Evolutionary conservation across 2,113 vertebrate genomes (phyloP).

Genomic region (Syngnathus typhle): DNA sequence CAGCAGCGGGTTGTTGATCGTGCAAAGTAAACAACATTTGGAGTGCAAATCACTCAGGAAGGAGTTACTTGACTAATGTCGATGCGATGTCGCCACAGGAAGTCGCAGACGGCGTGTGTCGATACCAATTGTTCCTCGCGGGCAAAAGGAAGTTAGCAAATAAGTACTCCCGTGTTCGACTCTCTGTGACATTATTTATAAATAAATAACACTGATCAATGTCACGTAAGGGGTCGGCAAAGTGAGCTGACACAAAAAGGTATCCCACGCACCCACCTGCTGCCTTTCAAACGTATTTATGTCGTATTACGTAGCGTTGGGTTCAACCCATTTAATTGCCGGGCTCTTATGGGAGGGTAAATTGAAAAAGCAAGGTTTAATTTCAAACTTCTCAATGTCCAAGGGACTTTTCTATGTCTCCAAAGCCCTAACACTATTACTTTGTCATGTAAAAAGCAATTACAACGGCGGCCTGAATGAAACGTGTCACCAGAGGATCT

Average conservation of each 20-base stretch:
- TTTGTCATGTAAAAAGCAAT: slow-evolving; percentile 68
- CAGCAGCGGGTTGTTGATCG: not conserved
- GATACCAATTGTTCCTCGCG: too few species aligned
- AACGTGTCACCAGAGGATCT: slow-evolving; percentile 63
- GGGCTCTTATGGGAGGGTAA: slow-evolving; percentile 66
- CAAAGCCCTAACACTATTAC: slow-evolving; percentile 67
- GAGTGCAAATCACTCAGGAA: not conserved
- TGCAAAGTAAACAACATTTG: not conserved
- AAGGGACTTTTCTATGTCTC: slow-evolving; percentile 65
- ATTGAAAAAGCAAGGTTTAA: slow-evolving; percentile 77
- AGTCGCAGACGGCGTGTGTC: not conserved
- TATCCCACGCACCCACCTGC: not conserved
- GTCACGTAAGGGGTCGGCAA: too few species aligned
- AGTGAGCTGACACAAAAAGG: too few species aligned
- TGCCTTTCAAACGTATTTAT: slow-evolving; percentile 55
- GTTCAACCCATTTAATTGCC: slow-evolving; percentile 66
- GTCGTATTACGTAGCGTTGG: slow-evolving; percentile 58
- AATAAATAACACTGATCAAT: too few species aligned
- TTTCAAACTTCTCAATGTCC: slow-evolving; percentile 69
- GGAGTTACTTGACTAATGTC: not conserved
- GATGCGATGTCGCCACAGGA: not conserved
- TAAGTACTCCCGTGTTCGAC: too few species aligned
- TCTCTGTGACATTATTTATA: too few species aligned
- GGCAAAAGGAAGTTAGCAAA: too few species aligned
- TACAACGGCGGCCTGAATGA: slow-evolving; percentile 64